Conservation (phyloP, 2,888 invertebrate genomes). For the Campopleginae sp. region DNA sequence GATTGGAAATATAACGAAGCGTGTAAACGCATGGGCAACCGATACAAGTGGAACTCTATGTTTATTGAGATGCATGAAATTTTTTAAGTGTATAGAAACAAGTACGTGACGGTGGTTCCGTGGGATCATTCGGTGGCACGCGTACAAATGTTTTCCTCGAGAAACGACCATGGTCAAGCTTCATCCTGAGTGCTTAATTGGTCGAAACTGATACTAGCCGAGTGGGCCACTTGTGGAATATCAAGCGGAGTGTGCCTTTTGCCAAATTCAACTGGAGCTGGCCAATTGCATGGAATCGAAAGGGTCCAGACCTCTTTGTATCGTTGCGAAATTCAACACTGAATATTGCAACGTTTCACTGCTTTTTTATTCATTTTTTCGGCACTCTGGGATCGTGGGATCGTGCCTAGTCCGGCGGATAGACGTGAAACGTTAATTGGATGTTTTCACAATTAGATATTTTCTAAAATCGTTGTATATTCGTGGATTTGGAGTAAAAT, state of each 20-base stretch:
- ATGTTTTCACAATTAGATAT: background rate
- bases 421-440: background rate
- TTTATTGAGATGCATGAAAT: constrained; percentile 9
- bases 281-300: constrained; percentile 63
- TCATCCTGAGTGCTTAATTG: constrained; percentile 74
- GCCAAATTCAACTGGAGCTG: constrained; percentile 51
- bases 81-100: background rate
- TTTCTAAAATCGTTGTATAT: background rate
- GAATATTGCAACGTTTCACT: background rate
- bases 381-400: background rate
- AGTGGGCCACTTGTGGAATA: constrained; percentile 72
- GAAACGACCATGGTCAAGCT: constrained; percentile 60
- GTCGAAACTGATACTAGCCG: constrained; percentile 79
- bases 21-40: constrained; percentile 61
- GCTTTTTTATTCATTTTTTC: constrained; percentile 14
- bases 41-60: constrained; percentile 28
- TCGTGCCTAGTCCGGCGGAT: background rate
- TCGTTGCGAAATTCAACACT: background rate
- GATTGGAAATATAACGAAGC: constrained; percentile 63
- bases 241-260: constrained; percentile 53
- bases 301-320: constrained; percentile 44
- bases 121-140: constrained; percentile 51
- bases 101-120: background rate
- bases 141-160: constrained; percentile 65
- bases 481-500: background rate